Percentiles rank a stretch among this genome's conserved stretches.
Evolutionary conservation across 2,888 invertebrate genomes (phyloP).

Genomic region (Cremastinae sp.): DNA sequence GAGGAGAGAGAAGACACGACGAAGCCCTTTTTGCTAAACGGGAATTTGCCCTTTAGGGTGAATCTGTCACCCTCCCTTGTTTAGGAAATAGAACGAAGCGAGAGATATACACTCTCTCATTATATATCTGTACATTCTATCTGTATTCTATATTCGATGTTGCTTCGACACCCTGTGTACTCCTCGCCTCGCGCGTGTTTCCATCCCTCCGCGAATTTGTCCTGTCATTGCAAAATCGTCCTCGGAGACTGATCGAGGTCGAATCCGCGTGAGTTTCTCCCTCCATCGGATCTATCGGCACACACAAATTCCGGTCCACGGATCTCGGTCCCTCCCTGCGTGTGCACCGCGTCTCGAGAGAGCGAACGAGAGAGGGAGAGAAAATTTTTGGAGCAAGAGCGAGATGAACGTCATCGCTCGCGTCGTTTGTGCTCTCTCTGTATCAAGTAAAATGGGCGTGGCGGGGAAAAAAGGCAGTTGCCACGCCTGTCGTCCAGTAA

Average conservation of each 20-base stretch:
- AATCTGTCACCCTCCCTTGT: slow-evolving; percentile 18
- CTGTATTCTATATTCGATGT: not conserved
- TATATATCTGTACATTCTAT: too few species aligned
- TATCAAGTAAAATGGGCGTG: slow-evolving; percentile 66
- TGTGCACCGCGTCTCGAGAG: too few species aligned
- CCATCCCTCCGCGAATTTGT: slow-evolving; percentile 3
- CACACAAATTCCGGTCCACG: not conserved
- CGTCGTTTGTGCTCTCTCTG: too few species aligned
- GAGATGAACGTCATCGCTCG: slow-evolving; percentile 18
- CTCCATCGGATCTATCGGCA: not conserved
- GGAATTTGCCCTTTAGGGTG: slow-evolving; percentile 26
- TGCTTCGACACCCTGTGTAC: slow-evolving; percentile 23
- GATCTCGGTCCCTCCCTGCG: too few species aligned
- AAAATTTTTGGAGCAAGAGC: too few species aligned
- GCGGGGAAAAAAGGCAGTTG: slow-evolving; percentile 64
- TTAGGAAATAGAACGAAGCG: too few species aligned
- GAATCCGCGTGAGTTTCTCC: slow-evolving; percentile 31
- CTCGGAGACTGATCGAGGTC: slow-evolving; percentile 31
- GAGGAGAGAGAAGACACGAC: too few species aligned
- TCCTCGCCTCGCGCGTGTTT: not conserved
- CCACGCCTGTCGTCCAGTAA: slow-evolving; percentile 65
- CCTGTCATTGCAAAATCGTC: slow-evolving; percentile 44
- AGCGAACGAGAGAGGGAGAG: too few species aligned
- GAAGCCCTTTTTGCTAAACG: slow-evolving; percentile 28
- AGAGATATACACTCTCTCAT: too few species aligned